phyloP scores from a whole-genome alignment of 2,113 vertebrate species.

The Phalacrocorax carbo region DNA sequence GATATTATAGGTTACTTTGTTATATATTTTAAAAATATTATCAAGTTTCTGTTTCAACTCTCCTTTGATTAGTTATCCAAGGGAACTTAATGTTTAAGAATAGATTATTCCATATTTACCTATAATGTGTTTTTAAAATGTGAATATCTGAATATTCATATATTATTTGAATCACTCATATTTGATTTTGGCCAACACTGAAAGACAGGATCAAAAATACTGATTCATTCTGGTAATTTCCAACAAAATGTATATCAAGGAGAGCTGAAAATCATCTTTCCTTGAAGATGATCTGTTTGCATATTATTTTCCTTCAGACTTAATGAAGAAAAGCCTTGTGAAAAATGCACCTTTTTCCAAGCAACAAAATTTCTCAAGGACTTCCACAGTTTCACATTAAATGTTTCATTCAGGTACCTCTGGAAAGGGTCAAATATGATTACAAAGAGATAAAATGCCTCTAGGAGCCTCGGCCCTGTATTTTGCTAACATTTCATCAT shows the following conservation, averaged over 20 bases:
- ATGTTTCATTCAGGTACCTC: neutral
- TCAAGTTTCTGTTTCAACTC: neutral
- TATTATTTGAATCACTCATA: neutral
- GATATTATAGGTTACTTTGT: neutral
- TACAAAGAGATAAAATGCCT: neutral
- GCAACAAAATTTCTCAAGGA: neutral
- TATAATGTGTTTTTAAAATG: neutral
- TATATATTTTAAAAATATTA: neutral
- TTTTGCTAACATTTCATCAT: neutral
- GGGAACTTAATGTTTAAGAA: neutral
- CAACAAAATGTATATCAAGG: accelerated
- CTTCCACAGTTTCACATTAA: neutral
- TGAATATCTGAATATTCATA: neutral
- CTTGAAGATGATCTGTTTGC: neutral
- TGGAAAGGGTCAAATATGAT: neutral
- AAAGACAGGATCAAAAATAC: neutral
- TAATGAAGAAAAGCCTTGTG: neutral
- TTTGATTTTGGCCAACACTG: neutral
- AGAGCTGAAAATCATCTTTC: neutral
- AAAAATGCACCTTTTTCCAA: neutral
- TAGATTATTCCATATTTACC: neutral
- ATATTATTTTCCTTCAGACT: neutral
- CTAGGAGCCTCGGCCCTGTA: neutral
- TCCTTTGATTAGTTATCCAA: neutral
- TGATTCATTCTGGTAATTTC: neutral